A percentile compares a stretch with the other conserved stretches of the same genome.
Evolutionary conservation across 2,797 vertebrate genomes (phyloP).

Genomic region (Hydrolagus colliei): DNA sequence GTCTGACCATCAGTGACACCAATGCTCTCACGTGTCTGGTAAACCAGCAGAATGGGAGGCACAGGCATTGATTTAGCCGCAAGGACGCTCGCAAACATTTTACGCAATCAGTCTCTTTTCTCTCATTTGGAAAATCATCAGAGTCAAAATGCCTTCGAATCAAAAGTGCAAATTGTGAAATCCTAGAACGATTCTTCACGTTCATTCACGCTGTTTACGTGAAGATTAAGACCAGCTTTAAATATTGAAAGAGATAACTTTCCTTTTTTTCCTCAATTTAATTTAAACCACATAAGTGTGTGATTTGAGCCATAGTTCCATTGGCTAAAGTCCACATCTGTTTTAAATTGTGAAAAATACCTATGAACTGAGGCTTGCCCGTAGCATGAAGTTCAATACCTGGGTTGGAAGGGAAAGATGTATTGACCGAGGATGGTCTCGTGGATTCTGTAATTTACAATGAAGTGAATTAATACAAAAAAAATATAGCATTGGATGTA

Average conservation of each 20-base stretch:
- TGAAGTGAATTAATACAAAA: not conserved
- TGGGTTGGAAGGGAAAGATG: not conserved
- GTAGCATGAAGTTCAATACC: not conserved
- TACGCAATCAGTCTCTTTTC: not conserved
- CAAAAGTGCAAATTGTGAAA: not conserved
- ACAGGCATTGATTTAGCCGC: too few relatives aligned
- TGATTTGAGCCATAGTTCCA: not conserved
- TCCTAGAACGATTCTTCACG: not conserved
- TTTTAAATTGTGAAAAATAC: not conserved
- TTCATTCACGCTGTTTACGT: not conserved
- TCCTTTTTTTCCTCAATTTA: not conserved
- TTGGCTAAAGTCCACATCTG: not conserved
- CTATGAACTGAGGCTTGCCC: not conserved
- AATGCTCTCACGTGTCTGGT: too few relatives aligned
- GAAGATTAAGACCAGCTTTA: not conserved
- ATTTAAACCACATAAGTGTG: not conserved
- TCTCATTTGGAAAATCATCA: not conserved
- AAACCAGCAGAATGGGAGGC: not conserved
- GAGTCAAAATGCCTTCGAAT: not conserved
- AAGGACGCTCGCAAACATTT: not conserved
- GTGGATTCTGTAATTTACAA: slow-evolving; percentile 27
- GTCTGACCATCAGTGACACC: too few relatives aligned
- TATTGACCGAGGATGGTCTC: slow-evolving; percentile 6
- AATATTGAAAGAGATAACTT: not conserved
- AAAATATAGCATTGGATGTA: not conserved